These are phyloP conservation scores for Caenorhabditis auriculariae DNA, from an alignment of 2,888 invertebrate genomes.

Conservation along the genomic window DNA sequence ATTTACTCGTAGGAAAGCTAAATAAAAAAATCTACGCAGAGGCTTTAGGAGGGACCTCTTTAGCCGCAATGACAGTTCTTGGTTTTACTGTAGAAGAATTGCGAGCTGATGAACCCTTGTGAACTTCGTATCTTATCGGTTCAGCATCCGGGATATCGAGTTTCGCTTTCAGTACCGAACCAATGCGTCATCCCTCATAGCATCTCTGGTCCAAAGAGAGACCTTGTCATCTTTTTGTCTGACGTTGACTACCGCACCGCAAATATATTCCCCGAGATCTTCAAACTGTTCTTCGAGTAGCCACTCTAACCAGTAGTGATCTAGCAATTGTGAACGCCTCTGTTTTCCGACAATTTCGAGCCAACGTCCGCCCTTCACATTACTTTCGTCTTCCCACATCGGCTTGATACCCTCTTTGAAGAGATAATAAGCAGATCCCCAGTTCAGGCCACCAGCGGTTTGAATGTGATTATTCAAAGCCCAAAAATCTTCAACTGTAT, in stretches of 20 bases:
- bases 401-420: slow-evolving; percentile 78
- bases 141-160: slow-evolving; percentile 54
- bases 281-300: slow-evolving; percentile 81
- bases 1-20: no score
- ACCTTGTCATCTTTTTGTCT: slow-evolving; percentile 88
- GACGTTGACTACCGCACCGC: slow-evolving; percentile 94
- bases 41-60: no score
- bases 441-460: slow-evolving; percentile 76
- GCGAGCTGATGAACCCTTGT: slow-evolving; percentile 58
- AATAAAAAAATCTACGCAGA: no score
- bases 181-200: slow-evolving; percentile 72
- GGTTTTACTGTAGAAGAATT: slow-evolving; percentile 60
- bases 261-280: slow-evolving; percentile 79
- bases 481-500: slow-evolving; percentile 99
- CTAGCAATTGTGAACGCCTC: slow-evolving; percentile 46
- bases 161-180: slow-evolving; percentile 56
- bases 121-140: slow-evolving; percentile 55
- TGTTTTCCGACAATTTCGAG: slow-evolving; percentile 76
- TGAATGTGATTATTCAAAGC: slow-evolving; percentile 73
- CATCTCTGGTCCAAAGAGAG: slow-evolving; percentile 89
- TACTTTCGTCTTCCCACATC: slow-evolving; percentile 94
- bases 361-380: slow-evolving; percentile 89
- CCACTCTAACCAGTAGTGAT: slow-evolving; percentile 62
- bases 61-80: slow-evolving; percentile 48
- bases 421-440: slow-evolving; percentile 79